Percentiles rank a stretch among this genome's conserved stretches.
These are phyloP conservation scores for Salminus brasiliensis DNA, from an alignment of 2,113 vertebrate genomes.

Conservation along the genomic window DNA sequence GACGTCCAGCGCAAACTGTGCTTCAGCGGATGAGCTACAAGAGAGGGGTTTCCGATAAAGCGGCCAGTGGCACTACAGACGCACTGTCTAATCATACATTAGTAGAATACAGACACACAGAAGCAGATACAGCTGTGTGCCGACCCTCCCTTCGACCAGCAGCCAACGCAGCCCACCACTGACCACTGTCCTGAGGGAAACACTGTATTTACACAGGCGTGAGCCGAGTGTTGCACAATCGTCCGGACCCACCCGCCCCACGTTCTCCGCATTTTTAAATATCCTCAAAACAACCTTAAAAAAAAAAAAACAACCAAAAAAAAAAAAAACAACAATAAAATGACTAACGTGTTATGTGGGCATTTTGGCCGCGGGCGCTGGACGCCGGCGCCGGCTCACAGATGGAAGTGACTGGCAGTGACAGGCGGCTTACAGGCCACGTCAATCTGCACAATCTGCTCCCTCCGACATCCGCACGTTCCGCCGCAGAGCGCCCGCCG, in stretches of 20 bases:
- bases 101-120: too few species aligned
- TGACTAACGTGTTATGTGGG: constrained; percentile 42
- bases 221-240: not conserved
- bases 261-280: not conserved
- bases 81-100: too few species aligned
- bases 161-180: not conserved
- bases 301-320: constrained; percentile 14
- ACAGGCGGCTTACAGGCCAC: constrained; percentile 25
- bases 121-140: too few species aligned
- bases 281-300: not conserved
- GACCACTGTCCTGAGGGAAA: not conserved
- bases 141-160: too few species aligned
- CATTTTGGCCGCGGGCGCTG: constrained; percentile 34
- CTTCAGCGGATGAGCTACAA: too few species aligned
- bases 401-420: constrained; percentile 39
- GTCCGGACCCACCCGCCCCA: too few species aligned
- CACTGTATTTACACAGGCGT: not conserved
- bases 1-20: too few species aligned
- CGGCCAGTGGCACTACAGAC: too few species aligned
- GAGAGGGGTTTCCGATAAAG: too few species aligned
- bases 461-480: not conserved
- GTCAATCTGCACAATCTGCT: constrained; percentile 47
- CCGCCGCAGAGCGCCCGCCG: not conserved
- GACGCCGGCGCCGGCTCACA: constrained; percentile 27
- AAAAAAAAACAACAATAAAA: too few species aligned